These are phyloP conservation scores for Chauna torquata DNA, from an alignment of 2,113 vertebrate genomes.

Conservation along the genomic window DNA sequence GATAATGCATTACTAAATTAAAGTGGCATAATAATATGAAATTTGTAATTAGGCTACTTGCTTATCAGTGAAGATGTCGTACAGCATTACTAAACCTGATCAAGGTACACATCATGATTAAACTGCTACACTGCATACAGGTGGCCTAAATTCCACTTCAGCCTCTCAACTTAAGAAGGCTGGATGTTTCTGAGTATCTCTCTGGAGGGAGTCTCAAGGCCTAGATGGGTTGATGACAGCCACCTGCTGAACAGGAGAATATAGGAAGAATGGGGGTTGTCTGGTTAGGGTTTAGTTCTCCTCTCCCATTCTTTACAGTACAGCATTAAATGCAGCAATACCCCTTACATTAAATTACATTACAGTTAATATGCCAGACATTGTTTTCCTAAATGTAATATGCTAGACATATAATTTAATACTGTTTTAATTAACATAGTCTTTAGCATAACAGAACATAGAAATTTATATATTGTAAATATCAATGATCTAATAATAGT, in stretches of 20 bases:
- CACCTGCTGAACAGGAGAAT: background rate
- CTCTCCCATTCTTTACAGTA: background rate
- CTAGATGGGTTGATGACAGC: background rate
- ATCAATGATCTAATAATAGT: background rate
- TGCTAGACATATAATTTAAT: background rate
- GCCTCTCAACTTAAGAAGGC: background rate
- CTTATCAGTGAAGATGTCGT: background rate
- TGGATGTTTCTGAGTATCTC: background rate
- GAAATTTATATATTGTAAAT: background rate
- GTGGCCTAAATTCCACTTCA: background rate
- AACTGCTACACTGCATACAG: background rate
- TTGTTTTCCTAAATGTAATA: background rate
- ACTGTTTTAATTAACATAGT: background rate
- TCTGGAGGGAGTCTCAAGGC: background rate
- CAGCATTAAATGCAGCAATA: background rate
- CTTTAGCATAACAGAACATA: background rate
- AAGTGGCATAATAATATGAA: background rate
- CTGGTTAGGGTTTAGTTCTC: background rate
- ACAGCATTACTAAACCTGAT: background rate
- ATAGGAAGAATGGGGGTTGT: fast-evolving
- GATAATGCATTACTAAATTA: background rate
- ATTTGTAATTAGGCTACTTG: background rate
- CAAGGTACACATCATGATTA: background rate
- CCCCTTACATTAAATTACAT: background rate
- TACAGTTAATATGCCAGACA: background rate